Percentiles rank a stretch among this genome's conserved stretches.
Conservation (phyloP, 2,888 invertebrate species). For the Lampropteryx suffumata region DNA sequence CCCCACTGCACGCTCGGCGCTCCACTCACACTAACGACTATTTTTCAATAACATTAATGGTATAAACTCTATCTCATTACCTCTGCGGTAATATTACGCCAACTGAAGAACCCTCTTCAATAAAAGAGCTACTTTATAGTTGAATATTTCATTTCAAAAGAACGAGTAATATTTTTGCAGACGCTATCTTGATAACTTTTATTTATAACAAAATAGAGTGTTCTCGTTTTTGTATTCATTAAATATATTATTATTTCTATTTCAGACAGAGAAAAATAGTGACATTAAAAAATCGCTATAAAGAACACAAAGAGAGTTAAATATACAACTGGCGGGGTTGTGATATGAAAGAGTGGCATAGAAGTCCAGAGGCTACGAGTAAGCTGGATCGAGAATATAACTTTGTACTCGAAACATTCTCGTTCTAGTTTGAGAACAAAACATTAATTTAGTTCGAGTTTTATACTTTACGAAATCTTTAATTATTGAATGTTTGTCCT, state of each 20-base stretch:
- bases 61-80: conserved; percentile 54
- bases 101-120: conserved; percentile 35
- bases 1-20: conserved; percentile 35
- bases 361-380: conserved; percentile 37
- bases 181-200: conserved; percentile 33
- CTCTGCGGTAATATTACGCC: conserved; percentile 39
- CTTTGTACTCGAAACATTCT: conserved; percentile 31
- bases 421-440: conserved; percentile 22
- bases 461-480: too few species aligned
- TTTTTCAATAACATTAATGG: conserved; percentile 72
- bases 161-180: conserved; percentile 27
- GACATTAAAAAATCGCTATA: conserved; percentile 27
- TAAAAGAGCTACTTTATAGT: conserved; percentile 35
- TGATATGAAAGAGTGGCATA: conserved; percentile 41
- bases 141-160: conserved; percentile 39
- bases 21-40: conserved; percentile 65
- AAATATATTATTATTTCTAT: conserved; percentile 8
- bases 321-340: conserved; percentile 44
- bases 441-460: conserved; percentile 21
- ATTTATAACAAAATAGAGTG: conserved; percentile 26
- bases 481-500: too few species aligned
- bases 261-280: conserved; percentile 16
- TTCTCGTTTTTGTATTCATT: conserved; percentile 20
- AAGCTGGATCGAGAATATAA: conserved; percentile 43
- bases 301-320: conserved; percentile 42